Base-by-base conservation (phyloP, 2,797 vertebrate genomes). In the Hephaestus fuliginosus region DNA sequence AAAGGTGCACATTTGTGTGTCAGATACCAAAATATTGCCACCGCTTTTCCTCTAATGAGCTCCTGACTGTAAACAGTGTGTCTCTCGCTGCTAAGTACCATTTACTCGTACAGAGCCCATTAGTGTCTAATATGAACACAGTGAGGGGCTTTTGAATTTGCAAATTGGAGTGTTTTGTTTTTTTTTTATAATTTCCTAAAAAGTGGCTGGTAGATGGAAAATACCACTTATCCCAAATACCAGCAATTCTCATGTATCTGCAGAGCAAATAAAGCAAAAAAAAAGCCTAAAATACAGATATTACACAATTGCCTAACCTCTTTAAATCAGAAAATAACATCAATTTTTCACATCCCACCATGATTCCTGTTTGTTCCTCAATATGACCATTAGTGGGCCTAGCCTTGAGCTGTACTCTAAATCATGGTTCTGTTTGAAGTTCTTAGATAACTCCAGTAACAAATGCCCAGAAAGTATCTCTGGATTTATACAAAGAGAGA, bases 381-480 rank as follows among this genome's bases (percentile, higher is more conserved):
- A 15, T 33, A 22, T 48, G 57, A 58, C 56, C 64, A 61, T 74
- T 17, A 78, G 61, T 71, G 51, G 2, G 53, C 17, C 36, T 28
- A 12, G 46, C 57, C 75, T 68, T 30, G 9, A 61, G 69, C 43
- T 57, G 11, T 56, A 20, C 53, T 65, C 28, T 70, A 62, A 81
- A 78, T 79, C 44, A 65, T 9, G 57, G 55, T 80, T 70, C 41
- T 65, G 69, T 87, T 91, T 86, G 61, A 89, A 82, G 68, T 80
- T 28, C 17, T 7, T 20, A 51, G 78, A 89, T 84, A 71, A 80
- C 67, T 22, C 41, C 56, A 51, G 43, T 7, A 62, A 78, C 4
- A 78, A 85, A 82, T 70, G 52, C 48, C 53, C 52, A 48, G 46
- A 85, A 73, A 70, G 33, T 70, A 46, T 82, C 66, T 55, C 6